Conservation (phyloP, 2,888 invertebrate species). For the Prosopocoilus inquinatus region DNA sequence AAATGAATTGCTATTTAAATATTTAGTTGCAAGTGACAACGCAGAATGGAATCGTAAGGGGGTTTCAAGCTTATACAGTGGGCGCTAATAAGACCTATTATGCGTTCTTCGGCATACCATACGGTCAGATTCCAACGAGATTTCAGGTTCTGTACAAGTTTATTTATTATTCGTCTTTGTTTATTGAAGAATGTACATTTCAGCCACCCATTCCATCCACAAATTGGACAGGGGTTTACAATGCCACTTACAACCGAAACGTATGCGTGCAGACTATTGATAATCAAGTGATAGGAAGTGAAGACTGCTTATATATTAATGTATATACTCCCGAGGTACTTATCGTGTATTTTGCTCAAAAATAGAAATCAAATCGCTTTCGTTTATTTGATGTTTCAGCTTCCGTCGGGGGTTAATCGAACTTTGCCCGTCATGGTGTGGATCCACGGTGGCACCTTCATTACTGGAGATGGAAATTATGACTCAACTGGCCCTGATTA, state of each 20-base stretch:
- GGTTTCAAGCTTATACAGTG: constrained; percentile 18
- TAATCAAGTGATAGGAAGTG: constrained; percentile 23
- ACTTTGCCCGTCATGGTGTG: constrained; percentile 39
- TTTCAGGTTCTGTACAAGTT: constrained; percentile 25
- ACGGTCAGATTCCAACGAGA: constrained; percentile 33
- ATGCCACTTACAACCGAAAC: constrained; percentile 27
- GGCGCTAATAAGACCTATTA: constrained; percentile 16
- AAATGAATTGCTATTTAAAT: too few species aligned
- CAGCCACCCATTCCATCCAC: constrained; percentile 25
- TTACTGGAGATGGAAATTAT: constrained; percentile 31
- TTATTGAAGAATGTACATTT: not conserved
- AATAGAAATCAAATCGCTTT: not conserved
- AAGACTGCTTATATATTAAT: constrained; percentile 38
- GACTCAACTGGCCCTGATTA: constrained; percentile 35
- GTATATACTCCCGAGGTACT: constrained; percentile 35
- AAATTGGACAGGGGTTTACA: constrained; percentile 28
- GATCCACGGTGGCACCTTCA: constrained; percentile 38
- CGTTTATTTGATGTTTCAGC: not conserved
- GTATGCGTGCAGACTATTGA: constrained; percentile 27
- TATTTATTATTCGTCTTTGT: too few species aligned
- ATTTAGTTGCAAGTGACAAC: constrained; percentile 12
- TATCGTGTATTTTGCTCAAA: too few species aligned
- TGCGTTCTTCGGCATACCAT: constrained; percentile 34
- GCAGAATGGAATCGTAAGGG: constrained; percentile 26
- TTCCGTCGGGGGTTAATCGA: not conserved